Conservation (phyloP, 2,888 invertebrate species). For the Copidosoma aretas region DNA sequence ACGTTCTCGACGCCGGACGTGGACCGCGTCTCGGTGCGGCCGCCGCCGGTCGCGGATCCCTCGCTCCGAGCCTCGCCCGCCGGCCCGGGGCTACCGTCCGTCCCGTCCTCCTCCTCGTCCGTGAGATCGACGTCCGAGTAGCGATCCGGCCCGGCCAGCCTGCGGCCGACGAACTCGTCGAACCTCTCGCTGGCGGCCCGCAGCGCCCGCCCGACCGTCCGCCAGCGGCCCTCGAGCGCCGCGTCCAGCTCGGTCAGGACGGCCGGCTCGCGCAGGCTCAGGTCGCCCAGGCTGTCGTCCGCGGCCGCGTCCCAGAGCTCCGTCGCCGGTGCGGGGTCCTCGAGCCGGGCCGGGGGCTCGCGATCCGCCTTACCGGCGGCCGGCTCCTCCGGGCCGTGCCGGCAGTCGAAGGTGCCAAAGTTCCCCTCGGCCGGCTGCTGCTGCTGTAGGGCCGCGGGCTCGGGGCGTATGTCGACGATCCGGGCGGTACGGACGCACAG, state of each 20-base stretch:
- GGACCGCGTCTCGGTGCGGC: too few relatives aligned
- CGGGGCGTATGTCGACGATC: conserved; percentile 44
- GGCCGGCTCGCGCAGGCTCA: conserved; percentile 23
- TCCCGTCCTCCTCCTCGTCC: too few relatives aligned
- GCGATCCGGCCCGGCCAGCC: neutral
- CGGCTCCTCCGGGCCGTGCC: neutral
- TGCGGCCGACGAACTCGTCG: conserved; percentile 14
- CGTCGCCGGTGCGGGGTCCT: too few relatives aligned
- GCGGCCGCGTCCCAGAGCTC: too few relatives aligned
- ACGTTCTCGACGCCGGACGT: too few relatives aligned
- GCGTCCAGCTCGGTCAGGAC: conserved; percentile 25
- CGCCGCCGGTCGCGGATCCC: too few relatives aligned
- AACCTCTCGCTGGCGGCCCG: conserved; percentile 12
- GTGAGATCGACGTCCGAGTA: too few relatives aligned
- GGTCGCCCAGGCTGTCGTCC: neutral
- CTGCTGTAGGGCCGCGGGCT: too few relatives aligned
- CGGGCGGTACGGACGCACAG: conserved; percentile 38
- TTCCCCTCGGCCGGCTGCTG: neutral
- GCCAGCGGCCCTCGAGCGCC: conserved; percentile 16
- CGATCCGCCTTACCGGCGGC: neutral
- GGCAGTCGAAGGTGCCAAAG: neutral
- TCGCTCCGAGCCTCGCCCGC: too few relatives aligned
- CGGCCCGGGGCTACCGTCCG: too few relatives aligned
- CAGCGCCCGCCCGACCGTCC: conserved; percentile 15
- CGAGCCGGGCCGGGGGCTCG: too few relatives aligned